Evolutionary conservation across 2,888 invertebrate species (phyloP), one percentile per base, ranked within the genome.

Genomic region (Amphiduros pacificus): DNA sequence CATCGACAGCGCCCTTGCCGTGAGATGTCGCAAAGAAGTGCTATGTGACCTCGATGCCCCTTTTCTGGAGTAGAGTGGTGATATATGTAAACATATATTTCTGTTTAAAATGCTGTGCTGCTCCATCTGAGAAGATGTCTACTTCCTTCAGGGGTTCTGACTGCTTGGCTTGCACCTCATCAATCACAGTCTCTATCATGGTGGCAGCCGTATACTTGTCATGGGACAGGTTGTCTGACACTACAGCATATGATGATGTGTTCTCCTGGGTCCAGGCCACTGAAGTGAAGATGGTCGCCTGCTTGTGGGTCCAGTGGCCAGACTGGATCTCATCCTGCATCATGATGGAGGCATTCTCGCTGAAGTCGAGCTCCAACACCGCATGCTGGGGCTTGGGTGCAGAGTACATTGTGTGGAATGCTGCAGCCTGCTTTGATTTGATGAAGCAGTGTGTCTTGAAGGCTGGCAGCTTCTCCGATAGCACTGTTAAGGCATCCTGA

Each of bases 1-100:
- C 49, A 49, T 49, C 49, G 9, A 49, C 49, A 49, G 24, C 49
- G n/a, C 49, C 49, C 20, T 49, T 49, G 9, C 49, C 49, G 24
- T 49, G 49, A 20, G 20, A 20, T 20, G 49, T 49, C n/a, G 49
- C 20, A 14, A 49, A 49, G n/a, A 49, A 49, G 20, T 24, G 20
- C 49, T 20, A 49, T 14, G 9, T 9, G 14, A 9, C 9, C 36
- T 9, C 14, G 14, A 36, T 36, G 36, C 36, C 36, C 36, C 14
- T 36, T 9, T 9, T 9, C 9, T 36, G 9, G 9, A 36, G 36
- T 36, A 36, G 36, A 14, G 9, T 36, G 36, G 36, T 36, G 14
- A 36, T 36, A 14, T 11, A 36, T 11, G 36, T 36, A 9, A 36
- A 11, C 36, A 36, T 36, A 14, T 36, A 36, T 14, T 36, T 36